Base-by-base conservation (phyloP, 2,888 invertebrate genomes). In the Cinara cedri region DNA sequence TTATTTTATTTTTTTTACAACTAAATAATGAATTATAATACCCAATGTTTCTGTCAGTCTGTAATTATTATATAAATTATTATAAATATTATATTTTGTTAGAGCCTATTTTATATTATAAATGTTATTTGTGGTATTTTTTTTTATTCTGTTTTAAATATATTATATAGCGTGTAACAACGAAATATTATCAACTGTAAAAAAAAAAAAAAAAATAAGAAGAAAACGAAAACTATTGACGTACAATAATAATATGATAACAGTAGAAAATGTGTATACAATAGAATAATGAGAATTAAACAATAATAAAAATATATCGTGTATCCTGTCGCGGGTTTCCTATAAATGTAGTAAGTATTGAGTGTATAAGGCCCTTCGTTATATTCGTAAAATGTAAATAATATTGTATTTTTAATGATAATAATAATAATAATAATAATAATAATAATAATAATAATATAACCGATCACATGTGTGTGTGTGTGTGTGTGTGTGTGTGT, bases 11-110 rank as follows among this genome's bases (percentile, higher is more conserved):
- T 26, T 60, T 44, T 46, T 57, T 57, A 78, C n/a, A 78, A 78
- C 78, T 78, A 78, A 78, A 70, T 78, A 78, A 78, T 78, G 78
- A 78, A 60, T 42, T 78, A 78, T 78, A 78, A 78, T 78, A 78
- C 78, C 78, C 78, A 78, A 68, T 78, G 78, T 78, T 78, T 70
- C 78, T 70, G 78, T 78, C 78, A 78, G 78, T 78, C 78, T 78
- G 78, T 78, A 70, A 68, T 51, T n/a, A n/a, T n/a, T n/a, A n/a
- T n/a, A n/a, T n/a, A n/a, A n/a, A 49, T 76, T 49, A 66, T 34
- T 76, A 76, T 76, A n/a, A n/a, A n/a, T n/a, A 19, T 66, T 66
- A 46, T 76, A 60, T 60, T 57, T 76, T 68, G 57, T 78, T 70
- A 68, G 26, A 68, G 68, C 13, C 70, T 78, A 78, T 78, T 60